Conservation (phyloP, 1,140 invertebrate genomes). For the Polypedilum pembai region DNA sequence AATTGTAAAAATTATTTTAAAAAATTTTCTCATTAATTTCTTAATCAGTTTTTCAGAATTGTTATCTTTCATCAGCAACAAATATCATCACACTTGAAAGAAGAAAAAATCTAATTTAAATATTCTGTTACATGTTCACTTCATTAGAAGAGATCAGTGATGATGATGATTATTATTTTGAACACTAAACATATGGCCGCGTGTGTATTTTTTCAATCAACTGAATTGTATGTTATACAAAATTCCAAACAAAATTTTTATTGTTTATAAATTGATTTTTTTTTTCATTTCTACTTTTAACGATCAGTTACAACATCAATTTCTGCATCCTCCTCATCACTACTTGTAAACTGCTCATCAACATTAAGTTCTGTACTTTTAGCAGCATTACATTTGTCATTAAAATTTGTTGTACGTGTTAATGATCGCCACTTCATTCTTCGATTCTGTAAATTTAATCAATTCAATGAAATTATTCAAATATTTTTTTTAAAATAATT, state of each 20-base stretch:
- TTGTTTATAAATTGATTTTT: slow-evolving; percentile 14
- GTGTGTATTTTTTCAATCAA: slow-evolving; percentile 18
- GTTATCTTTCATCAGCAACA: too few relatives aligned
- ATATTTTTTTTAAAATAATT: neutral
- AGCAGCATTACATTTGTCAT: slow-evolving; percentile 35
- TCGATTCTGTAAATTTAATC: slow-evolving; percentile 63
- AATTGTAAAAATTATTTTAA: too few relatives aligned
- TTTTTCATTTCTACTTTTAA: slow-evolving; percentile 22
- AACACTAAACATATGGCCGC: too few relatives aligned
- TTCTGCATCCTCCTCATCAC: slow-evolving; percentile 42
- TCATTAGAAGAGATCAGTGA: too few relatives aligned
- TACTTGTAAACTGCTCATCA: slow-evolving; percentile 34
- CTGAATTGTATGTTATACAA: neutral
- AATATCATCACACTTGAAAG: too few relatives aligned
- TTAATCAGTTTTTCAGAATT: too few relatives aligned
- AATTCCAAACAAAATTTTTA: slow-evolving; percentile 13
- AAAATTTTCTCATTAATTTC: too few relatives aligned
- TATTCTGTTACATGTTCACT: too few relatives aligned
- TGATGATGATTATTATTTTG: too few relatives aligned
- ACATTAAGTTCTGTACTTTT: slow-evolving; percentile 35
- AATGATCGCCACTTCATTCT: slow-evolving; percentile 89
- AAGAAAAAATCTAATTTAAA: too few relatives aligned
- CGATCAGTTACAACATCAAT: slow-evolving; percentile 43
- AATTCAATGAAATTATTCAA: slow-evolving; percentile 14
- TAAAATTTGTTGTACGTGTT: slow-evolving; percentile 38